A percentile compares a stretch with the other conserved stretches of the same genome.
Conservation (phyloP, 2,113 vertebrate species). For the Hypanus sabinus region DNA sequence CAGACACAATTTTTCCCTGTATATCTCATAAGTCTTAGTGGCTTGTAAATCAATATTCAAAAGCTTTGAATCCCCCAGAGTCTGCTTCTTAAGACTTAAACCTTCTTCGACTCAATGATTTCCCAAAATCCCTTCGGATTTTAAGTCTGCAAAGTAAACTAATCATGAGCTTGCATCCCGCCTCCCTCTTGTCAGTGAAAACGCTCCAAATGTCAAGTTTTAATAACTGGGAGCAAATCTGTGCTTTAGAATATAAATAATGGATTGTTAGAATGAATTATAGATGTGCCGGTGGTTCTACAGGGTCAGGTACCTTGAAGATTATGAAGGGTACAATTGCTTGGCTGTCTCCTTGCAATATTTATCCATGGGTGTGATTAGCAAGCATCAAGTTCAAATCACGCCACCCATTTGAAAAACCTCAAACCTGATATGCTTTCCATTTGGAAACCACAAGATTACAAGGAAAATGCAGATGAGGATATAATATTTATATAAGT, state of each 20-base stretch:
- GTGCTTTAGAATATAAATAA: conserved; percentile 25
- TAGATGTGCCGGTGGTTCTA: neutral
- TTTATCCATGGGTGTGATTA: neutral
- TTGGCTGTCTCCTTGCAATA: neutral
- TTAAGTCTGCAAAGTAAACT: neutral
- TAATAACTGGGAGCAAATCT: neutral
- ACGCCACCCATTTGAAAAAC: neutral
- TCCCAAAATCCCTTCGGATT: conserved; percentile 3
- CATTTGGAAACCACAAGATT: neutral
- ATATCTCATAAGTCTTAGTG: neutral
- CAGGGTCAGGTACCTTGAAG: neutral
- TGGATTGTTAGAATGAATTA: conserved; percentile 1
- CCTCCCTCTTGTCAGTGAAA: neutral
- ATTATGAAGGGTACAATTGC: neutral
- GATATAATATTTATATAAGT: neutral
- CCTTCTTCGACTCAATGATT: conserved; percentile 15
- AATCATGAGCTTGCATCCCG: neutral
- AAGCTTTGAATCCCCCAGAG: conserved; percentile 1
- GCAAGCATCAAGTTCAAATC: neutral
- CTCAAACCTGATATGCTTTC: neutral
- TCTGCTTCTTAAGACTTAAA: conserved; percentile 19
- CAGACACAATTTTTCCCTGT: neutral
- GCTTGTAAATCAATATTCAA: conserved; percentile 29
- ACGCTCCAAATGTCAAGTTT: conserved; percentile 7
- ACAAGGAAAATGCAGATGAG: neutral